These are phyloP conservation scores for Cynodonichthys magdalenae DNA, from an alignment of 2,797 vertebrate species.

Conservation along the genomic window DNA sequence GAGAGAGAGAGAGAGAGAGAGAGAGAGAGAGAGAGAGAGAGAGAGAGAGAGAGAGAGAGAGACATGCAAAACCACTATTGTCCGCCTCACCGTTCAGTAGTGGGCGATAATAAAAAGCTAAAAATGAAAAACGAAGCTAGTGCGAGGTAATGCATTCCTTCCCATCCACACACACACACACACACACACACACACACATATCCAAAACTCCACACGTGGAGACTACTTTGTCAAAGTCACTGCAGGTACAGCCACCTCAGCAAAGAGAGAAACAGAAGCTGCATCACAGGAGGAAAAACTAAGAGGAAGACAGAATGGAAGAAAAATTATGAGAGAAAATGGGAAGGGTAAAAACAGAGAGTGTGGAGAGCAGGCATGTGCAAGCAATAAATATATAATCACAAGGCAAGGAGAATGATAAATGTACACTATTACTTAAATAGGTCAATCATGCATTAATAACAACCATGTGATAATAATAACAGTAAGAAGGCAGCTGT, in stretches of 20 bases:
- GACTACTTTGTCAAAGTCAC: constrained; percentile 85
- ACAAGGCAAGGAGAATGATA: constrained; percentile 62
- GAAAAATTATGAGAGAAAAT: constrained; percentile 36
- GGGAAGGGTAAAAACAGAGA: constrained; percentile 35
- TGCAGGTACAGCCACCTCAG: constrained; percentile 84
- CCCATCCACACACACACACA: background rate
- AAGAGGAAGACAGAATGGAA: background rate
- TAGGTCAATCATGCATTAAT: constrained; percentile 74
- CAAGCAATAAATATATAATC: constrained; percentile 61
- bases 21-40: no score
- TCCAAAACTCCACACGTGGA: constrained; percentile 48
- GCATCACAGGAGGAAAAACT: constrained; percentile 34
- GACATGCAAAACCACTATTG: no score
- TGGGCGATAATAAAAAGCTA: constrained; percentile 18
- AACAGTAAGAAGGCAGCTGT: constrained; percentile 55
- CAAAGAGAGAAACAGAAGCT: constrained; percentile 73
- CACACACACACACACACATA: constrained; percentile 11
- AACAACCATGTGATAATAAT: constrained; percentile 55
- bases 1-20: no score
- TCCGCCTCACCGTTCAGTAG: no score
- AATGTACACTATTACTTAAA: constrained; percentile 67
- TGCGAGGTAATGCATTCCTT: constrained; percentile 19
- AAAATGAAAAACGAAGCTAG: constrained; percentile 24
- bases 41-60: no score
- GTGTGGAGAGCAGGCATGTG: constrained; percentile 34